Evolutionary conservation across 92 coral and sea anemone genomes (phyloP).

Genomic region (Epizoanthus ramosus): DNA sequence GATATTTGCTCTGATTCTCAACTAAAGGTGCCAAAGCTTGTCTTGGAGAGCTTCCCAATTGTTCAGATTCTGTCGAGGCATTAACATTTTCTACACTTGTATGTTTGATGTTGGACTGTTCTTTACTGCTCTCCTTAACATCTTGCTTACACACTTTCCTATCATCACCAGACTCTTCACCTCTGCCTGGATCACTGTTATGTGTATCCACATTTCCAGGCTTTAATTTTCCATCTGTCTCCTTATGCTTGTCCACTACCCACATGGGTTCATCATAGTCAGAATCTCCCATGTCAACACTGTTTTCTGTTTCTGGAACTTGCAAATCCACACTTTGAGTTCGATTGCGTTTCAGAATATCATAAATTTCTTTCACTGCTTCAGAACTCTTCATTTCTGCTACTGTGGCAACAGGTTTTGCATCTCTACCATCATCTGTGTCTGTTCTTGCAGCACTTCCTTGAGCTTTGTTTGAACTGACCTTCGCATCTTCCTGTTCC

Average conservation of each 20-base stretch:
- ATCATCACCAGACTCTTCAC: background rate
- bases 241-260: background rate
- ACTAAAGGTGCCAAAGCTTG: background rate
- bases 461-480: background rate
- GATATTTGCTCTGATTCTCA: background rate
- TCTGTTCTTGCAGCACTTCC: background rate
- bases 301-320: background rate
- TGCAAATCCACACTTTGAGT: background rate
- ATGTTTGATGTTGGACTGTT: no score
- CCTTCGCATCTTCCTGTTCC: background rate
- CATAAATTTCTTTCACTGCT: conserved; percentile 61
- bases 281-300: background rate
- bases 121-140: no score
- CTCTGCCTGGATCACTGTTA: background rate
- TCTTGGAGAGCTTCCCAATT: background rate
- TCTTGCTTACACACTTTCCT: background rate
- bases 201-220: no score
- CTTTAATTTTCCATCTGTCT: background rate
- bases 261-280: conserved; percentile 2
- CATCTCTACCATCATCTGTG: background rate
- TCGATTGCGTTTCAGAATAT: conserved; percentile 64
- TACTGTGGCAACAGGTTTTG: conserved; percentile 3
- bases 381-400: conserved; percentile 63
- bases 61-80: background rate
- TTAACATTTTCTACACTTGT: no score